phyloP scores from a whole-genome alignment of 2,888 invertebrate genomes.

The Drosophila melanosoma region DNA sequence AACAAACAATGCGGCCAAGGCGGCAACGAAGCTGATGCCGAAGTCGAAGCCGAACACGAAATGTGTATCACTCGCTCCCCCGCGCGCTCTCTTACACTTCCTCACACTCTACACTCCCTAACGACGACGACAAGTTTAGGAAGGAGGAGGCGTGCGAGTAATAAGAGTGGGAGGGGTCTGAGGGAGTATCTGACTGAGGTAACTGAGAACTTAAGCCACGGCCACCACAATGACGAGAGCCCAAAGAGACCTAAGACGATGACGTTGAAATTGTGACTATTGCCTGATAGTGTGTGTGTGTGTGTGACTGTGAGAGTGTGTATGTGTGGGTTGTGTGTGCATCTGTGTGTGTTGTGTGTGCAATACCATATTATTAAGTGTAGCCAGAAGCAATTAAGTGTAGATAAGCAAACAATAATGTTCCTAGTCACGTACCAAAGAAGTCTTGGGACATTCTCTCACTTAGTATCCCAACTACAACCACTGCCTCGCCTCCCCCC shows the following conservation, averaged over 20 bases:
- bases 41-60: slow-evolving; percentile 8
- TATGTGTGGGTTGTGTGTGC: slow-evolving; percentile 23
- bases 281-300: slow-evolving; percentile 18
- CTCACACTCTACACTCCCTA: slow-evolving; percentile 1
- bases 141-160: slow-evolving; percentile 10
- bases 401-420: slow-evolving; percentile 83
- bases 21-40: slow-evolving; percentile 30
- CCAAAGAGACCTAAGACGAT: slow-evolving; percentile 39
- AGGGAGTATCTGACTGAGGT: slow-evolving; percentile 1
- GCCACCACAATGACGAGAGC: slow-evolving; percentile 47
- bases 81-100: not conserved
- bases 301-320: slow-evolving; percentile 5
- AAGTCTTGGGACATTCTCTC: slow-evolving; percentile 75
- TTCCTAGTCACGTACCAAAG: slow-evolving; percentile 78
- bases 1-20: slow-evolving; percentile 70
- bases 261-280: slow-evolving; percentile 59
- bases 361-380: slow-evolving; percentile 81
- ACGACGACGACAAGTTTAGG: slow-evolving; percentile 38
- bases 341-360: slow-evolving; percentile 36
- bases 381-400: slow-evolving; percentile 84
- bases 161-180: not conserved
- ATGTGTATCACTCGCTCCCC: not conserved
- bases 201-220: slow-evolving; percentile 41
- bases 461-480: slow-evolving; percentile 31
- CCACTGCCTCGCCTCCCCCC: not conserved